Base-by-base conservation (phyloP, 2,797 vertebrate species). In the Lerista edwardsae region DNA sequence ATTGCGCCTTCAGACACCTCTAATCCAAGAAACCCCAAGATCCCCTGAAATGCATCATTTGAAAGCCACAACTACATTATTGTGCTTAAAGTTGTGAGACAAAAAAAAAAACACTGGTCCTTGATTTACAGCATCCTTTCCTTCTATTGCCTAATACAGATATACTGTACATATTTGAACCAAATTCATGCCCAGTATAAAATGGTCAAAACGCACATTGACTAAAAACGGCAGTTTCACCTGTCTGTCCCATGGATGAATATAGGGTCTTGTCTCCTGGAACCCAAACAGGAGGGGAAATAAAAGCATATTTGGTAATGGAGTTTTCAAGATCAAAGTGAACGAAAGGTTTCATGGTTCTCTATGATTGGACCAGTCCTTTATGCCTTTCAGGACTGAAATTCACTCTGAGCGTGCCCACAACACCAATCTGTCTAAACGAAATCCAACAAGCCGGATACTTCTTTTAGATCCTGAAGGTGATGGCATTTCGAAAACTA, bases 241-340 rank as follows among this genome's bases (percentile, higher is more conserved):
- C 93, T 94, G 88, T 67, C 77, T 55, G 17, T 0, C 0, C 76
- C 31, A 25, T n/a, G 31, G 82, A 84, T 87, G 82, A 89, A 86
- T 82, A 36, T 25, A 86, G 82, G 55, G 19, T 90, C 89, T 87
- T 91, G 84, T 91, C 89, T 91, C 80, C 76, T 79, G 87, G 64
- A 74, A 55, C 69, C 81, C 31, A 75, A 59, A 27, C 1, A 62
- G 88, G 85, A 89, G 80, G 27, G 79, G 90, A 80, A 88, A 94
- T 91, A 85, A 93, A 93, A 95, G 89, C 92, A 93, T 25, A 90
- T 92, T 93, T 87, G 91, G 92, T 93, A 80, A 93, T 88, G 76
- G 84, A 80, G 81, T 87, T 88, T 75, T 80, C 78, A 82, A 84
- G 89, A 93, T 93, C 89, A 94, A 94, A 93, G 87, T 62, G 84